These are phyloP conservation scores for Acomys russatus DNA, from an alignment of 2,797 vertebrate genomes.

Conservation along the genomic window DNA sequence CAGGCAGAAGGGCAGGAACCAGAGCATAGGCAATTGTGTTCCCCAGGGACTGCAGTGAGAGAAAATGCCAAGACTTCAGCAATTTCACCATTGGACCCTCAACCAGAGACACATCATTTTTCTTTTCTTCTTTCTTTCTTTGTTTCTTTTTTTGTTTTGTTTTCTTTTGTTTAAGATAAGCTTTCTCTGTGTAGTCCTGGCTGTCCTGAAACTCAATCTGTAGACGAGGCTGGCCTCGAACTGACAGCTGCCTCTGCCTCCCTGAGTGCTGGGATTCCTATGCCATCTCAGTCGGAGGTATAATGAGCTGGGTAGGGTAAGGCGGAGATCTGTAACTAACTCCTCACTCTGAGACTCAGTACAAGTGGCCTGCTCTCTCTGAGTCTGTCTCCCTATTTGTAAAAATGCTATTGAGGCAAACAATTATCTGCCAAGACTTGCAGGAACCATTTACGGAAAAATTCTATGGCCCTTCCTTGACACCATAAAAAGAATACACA, in stretches of 20 bases:
- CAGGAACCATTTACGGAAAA: constrained; percentile 1
- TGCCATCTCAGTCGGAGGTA: not conserved
- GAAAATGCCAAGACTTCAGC: not conserved
- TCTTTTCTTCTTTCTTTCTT: no score
- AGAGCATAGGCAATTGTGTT: not conserved
- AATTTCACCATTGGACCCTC: not conserved
- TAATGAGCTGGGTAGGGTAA: not conserved
- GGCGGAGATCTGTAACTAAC: not conserved
- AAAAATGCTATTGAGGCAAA: not conserved
- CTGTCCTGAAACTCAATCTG: not conserved
- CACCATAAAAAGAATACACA: not conserved
- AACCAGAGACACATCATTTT: not conserved
- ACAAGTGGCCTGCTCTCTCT: not conserved
- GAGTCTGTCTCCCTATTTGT: not conserved
- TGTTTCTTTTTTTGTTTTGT: not conserved
- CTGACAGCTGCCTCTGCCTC: not conserved
- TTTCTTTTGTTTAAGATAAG: not conserved
- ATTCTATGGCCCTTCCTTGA: not conserved
- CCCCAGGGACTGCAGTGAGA: not conserved
- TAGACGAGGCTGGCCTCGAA: not conserved
- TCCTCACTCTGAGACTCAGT: not conserved
- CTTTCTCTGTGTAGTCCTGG: not conserved
- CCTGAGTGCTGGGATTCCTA: not conserved
- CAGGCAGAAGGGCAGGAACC: not conserved
- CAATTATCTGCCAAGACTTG: not conserved